phyloP scores from a whole-genome alignment of 2,888 invertebrate genomes.

The Nemotelus nigrinus region DNA sequence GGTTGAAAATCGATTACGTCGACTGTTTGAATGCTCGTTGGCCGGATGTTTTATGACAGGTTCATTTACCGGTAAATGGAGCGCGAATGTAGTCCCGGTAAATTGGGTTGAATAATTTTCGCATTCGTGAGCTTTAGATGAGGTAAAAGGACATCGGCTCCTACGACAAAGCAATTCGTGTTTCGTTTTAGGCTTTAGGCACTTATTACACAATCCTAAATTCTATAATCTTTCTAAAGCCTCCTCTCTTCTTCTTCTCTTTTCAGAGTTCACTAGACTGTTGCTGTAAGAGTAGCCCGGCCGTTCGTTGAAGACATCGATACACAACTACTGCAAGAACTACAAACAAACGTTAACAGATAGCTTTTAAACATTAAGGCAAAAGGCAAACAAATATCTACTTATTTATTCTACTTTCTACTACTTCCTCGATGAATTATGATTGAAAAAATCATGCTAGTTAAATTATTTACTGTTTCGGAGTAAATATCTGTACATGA shows the following conservation, averaged over 20 bases:
- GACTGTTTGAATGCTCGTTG: too few relatives aligned
- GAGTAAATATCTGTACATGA: conserved; percentile 36
- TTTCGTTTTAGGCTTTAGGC: too few relatives aligned
- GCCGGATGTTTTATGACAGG: too few relatives aligned
- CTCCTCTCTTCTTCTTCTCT: conserved; percentile 29
- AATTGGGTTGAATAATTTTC: too few relatives aligned
- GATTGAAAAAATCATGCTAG: conserved; percentile 18
- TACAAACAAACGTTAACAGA: conserved; percentile 54
- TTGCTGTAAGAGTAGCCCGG: conserved; percentile 50
- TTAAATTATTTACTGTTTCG: conserved; percentile 35
- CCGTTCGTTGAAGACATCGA: conserved; percentile 46
- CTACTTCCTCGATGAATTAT: background rate
- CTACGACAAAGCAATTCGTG: too few relatives aligned
- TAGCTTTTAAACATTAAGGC: conserved; percentile 54
- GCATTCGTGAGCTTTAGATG: too few relatives aligned
- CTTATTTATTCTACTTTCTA: conserved; percentile 32
- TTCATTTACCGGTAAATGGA: too few relatives aligned
- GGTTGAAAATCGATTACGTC: too few relatives aligned
- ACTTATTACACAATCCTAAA: too few relatives aligned
- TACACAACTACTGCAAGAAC: conserved; percentile 41
- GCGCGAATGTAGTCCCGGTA: too few relatives aligned
- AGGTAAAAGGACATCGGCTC: too few relatives aligned
- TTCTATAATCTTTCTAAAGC: too few relatives aligned
- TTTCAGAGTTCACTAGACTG: conserved; percentile 54
- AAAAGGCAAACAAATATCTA: conserved; percentile 47